phyloP scores from a whole-genome alignment of 2,888 invertebrate species.

The Chloroclystis v-ata region DNA sequence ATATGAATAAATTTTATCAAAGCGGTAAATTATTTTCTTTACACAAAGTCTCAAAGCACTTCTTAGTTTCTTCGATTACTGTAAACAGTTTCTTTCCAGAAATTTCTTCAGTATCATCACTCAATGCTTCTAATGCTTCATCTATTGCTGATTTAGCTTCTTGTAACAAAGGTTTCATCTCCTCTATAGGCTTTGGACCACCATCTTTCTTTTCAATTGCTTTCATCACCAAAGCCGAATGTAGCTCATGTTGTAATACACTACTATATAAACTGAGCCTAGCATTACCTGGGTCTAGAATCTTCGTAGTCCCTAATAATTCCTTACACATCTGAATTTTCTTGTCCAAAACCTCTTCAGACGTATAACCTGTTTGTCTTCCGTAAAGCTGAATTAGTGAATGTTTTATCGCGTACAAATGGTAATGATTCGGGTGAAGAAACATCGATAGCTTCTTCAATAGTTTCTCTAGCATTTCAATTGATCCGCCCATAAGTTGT shows the following conservation, averaged over 20 bases:
- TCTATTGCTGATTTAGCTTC: constrained; percentile 68
- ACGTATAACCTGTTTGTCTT: constrained; percentile 80
- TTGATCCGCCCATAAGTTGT: constrained; percentile 79
- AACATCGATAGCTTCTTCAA: constrained; percentile 84
- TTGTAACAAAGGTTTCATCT: constrained; percentile 55
- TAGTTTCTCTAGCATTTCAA: constrained; percentile 80
- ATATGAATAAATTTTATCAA: constrained; percentile 25
- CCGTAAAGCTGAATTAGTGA: constrained; percentile 89
- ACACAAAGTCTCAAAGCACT: constrained; percentile 68
- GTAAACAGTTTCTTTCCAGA: constrained; percentile 74
- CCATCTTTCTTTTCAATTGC: constrained; percentile 60
- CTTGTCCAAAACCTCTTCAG: constrained; percentile 78
- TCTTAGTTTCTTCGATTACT: constrained; percentile 66
- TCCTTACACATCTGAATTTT: constrained; percentile 84
- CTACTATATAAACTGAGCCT: constrained; percentile 86
- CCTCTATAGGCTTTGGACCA: constrained; percentile 44
- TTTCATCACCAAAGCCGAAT: constrained; percentile 75
- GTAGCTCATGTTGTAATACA: constrained; percentile 86
- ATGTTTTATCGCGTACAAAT: constrained; percentile 88
- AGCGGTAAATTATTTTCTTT: constrained; percentile 59
- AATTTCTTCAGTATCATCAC: constrained; percentile 73
- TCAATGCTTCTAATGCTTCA: constrained; percentile 63
- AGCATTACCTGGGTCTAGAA: constrained; percentile 85
- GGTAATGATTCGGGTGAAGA: constrained; percentile 90
- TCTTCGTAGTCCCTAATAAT: constrained; percentile 79